Evolutionary conservation across 2,888 invertebrate genomes (phyloP).

Genomic region (Scaptomyza tumidula): DNA sequence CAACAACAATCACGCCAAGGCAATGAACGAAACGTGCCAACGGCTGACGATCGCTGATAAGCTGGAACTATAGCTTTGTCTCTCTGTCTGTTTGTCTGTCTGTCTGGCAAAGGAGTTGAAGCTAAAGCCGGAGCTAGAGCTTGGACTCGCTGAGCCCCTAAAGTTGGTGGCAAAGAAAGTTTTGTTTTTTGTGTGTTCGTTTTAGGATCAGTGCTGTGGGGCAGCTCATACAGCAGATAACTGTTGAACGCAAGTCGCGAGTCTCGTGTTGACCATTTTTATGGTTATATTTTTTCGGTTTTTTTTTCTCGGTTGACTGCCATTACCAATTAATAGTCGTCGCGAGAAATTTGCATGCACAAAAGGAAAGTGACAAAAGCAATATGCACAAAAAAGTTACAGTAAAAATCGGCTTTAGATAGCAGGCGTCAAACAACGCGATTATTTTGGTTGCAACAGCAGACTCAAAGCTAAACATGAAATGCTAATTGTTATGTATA

Average conservation of each 20-base stretch:
- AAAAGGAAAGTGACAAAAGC: conserved; percentile 74
- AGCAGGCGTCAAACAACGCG: conserved; percentile 56
- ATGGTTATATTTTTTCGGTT: conserved; percentile 51
- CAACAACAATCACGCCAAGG: conserved; percentile 66
- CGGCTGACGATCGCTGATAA: conserved; percentile 76
- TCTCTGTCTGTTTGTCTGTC: not conserved
- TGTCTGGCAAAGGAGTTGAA: conserved; percentile 26
- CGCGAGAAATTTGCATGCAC: conserved; percentile 73
- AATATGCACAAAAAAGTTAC: conserved; percentile 23
- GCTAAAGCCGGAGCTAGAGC: conserved; percentile 40
- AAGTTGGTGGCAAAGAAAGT: conserved; percentile 64
- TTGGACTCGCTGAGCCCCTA: conserved; percentile 20
- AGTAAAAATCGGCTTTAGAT: conserved; percentile 54
- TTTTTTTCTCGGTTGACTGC: conserved; percentile 51
- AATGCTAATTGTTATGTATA: conserved; percentile 75
- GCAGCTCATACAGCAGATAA: conserved; percentile 44
- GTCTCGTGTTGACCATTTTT: conserved; percentile 72
- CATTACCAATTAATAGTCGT: conserved; percentile 78
- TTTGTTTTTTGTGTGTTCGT: conserved; percentile 24
- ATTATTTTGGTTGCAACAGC: conserved; percentile 48
- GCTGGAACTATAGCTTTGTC: conserved; percentile 33
- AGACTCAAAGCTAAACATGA: conserved; percentile 31
- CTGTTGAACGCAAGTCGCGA: conserved; percentile 41
- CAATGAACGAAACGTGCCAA: conserved; percentile 80
- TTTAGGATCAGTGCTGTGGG: conserved; percentile 54